Percentiles rank a stretch among this genome's conserved stretches.
Evolutionary conservation across 2,888 invertebrate genomes (phyloP).

Genomic region (Corythucha ciliata): DNA sequence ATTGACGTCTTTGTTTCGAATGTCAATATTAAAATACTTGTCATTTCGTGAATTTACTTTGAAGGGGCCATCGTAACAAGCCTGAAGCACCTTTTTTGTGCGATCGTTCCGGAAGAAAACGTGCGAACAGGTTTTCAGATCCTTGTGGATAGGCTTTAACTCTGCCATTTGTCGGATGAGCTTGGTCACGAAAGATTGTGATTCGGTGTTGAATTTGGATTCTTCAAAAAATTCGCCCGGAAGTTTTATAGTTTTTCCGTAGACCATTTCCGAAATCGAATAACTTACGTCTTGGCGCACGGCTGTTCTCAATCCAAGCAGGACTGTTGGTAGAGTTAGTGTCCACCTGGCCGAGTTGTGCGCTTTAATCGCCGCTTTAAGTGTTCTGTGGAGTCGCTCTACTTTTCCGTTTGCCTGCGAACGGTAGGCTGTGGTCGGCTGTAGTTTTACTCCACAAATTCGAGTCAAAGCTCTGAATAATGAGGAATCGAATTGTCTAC

Average conservation of each 20-base stretch:
- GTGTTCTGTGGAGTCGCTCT: slow-evolving; percentile 12
- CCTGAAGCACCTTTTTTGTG: too few species aligned
- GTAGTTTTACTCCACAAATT: slow-evolving; percentile 32
- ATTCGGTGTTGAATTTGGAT: too few species aligned
- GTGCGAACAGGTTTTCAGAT: too few species aligned
- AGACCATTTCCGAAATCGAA: slow-evolving; percentile 12
- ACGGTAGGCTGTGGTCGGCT: slow-evolving; percentile 35
- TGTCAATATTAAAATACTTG: too few species aligned
- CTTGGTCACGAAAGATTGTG: too few species aligned
- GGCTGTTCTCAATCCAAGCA: slow-evolving; percentile 18
- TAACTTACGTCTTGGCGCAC: slow-evolving; percentile 4
- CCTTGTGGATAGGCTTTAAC: too few species aligned
- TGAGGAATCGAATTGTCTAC: slow-evolving; percentile 39
- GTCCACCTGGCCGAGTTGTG: slow-evolving; percentile 10
- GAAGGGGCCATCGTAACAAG: too few species aligned
- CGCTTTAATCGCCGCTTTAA: slow-evolving; percentile 15
- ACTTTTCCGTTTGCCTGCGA: slow-evolving; percentile 14
- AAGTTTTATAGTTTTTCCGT: slow-evolving; percentile 4
- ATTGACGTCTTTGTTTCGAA: too few species aligned
- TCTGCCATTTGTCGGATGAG: too few species aligned
- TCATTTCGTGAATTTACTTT: too few species aligned
- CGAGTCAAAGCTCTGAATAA: slow-evolving; percentile 19
- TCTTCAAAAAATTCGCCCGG: slow-evolving; percentile 8
- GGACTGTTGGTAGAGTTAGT: slow-evolving; percentile 11
- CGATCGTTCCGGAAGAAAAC: too few species aligned